Evolutionary conservation across 1,140 invertebrate genomes (phyloP), one percentile per base, ranked within the genome.

Genomic region (Babylonia areolata): DNA sequence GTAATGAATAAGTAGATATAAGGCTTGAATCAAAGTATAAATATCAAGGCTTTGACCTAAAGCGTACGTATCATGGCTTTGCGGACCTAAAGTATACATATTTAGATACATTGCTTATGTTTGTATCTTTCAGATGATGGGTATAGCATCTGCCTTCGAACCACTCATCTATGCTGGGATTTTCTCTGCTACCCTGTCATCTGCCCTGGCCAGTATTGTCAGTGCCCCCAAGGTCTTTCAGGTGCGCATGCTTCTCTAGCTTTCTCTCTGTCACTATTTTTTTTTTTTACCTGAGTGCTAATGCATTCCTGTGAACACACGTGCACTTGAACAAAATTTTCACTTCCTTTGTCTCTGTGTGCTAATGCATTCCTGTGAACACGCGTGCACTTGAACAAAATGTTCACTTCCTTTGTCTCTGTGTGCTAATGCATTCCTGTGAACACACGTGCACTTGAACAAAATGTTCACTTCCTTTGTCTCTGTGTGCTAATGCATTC

Each of bases 131-230:
- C 87, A 96, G 94, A 94, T 94, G 35, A 98, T 99, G 97, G 97
- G 98, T 93, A 94, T 97, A 77, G 97, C 98, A 95, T 98, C 98
- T 9, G 95, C 96, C 0, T 99, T 97, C 96, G 97, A 97, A 17
- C 97, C 97, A 0, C 95, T 99, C 0, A 99, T 99, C 91, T 98
- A 98, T 91, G 97, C 97, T 5, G 98, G 99, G 9, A 99, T 98
- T 93, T 99, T 98, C 94, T 98, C 98, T 0, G 99, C 99, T 0
- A 99, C 98, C 0, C 94, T 99, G 1, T 99, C 97, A 39, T 99
- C 98, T 5, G 98, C 98, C 2, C 95, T 99, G 5, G 99, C 98
- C 0, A 98, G 98, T 95, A 95, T 99, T 40, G 95, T 99, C 35
- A 98, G 98, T 9, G 98, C 99, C 0, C 98, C 99, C 0, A 95